These are phyloP conservation scores for Fissipunctia ypsillon DNA, from an alignment of 2,888 invertebrate species.

Conservation along the genomic window DNA sequence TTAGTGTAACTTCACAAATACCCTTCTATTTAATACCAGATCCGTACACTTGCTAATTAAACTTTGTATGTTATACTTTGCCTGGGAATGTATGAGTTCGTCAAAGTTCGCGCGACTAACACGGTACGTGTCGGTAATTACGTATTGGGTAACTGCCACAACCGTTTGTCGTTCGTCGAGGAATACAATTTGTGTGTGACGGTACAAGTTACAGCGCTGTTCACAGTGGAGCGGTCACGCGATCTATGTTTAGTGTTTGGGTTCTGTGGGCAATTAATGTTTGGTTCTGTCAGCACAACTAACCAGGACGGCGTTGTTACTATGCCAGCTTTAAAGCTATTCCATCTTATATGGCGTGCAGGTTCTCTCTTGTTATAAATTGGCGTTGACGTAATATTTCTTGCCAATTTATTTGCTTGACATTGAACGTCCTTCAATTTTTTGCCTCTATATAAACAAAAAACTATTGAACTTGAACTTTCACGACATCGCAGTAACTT, in stretches of 20 bases:
- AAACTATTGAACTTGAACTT: constrained; percentile 51
- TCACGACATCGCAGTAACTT: constrained; percentile 28
- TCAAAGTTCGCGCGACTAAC: constrained; percentile 64
- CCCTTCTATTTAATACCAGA: constrained; percentile 46
- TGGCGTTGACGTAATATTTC: neutral
- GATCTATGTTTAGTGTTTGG: constrained; percentile 34
- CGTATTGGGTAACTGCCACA: constrained; percentile 60
- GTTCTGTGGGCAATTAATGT: constrained; percentile 33
- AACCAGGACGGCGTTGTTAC: constrained; percentile 19
- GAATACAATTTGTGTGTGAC: constrained; percentile 54
- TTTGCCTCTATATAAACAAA: constrained; percentile 10
- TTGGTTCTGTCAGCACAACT: constrained; percentile 33
- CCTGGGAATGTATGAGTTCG: constrained; percentile 60
- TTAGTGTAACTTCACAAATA: constrained; percentile 56
- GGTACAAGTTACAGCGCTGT: constrained; percentile 27
- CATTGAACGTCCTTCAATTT: neutral
- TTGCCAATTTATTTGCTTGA: neutral
- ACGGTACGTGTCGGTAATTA: constrained; percentile 65
- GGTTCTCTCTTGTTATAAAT: neutral
- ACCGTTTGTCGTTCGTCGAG: constrained; percentile 54
- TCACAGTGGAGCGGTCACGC: constrained; percentile 33
- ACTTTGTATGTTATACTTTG: constrained; percentile 64
- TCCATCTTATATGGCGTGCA: neutral
- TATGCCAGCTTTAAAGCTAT: constrained; percentile 4
- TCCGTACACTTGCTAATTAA: constrained; percentile 64